A percentile compares a stretch with the other conserved stretches of the same genome.
Evolutionary conservation across 2,888 invertebrate genomes (phyloP).

Genomic region (Dasypolia templi): DNA sequence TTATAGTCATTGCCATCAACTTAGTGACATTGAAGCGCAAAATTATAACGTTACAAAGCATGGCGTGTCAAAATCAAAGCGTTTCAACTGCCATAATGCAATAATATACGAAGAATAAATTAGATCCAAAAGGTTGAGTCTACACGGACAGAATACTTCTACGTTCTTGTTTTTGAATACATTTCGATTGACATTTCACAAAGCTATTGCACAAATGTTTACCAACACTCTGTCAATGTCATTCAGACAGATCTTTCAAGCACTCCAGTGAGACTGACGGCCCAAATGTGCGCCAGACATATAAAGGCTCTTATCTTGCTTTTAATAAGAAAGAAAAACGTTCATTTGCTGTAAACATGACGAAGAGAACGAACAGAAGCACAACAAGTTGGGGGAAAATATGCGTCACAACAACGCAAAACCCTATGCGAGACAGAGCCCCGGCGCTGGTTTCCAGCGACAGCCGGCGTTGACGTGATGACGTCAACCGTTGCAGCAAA

Average conservation of each 20-base stretch:
- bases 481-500: no score
- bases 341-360: no score
- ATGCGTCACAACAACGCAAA: no score
- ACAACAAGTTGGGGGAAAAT: no score
- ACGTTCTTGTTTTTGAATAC: not conserved
- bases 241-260: not conserved
- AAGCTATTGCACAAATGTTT: not conserved
- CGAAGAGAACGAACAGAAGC: no score
- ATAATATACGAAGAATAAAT: not conserved
- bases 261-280: not conserved
- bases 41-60: conserved; percentile 33
- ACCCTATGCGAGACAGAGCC: no score
- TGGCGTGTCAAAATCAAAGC: conserved; percentile 50
- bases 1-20: conserved; percentile 38
- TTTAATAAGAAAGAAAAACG: no score
- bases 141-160: not conserved
- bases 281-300: not conserved
- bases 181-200: not conserved
- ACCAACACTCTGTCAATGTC: not conserved
- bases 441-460: no score
- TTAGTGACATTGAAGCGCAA: conserved; percentile 51
- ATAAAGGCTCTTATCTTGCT: not conserved
- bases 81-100: conserved; percentile 10
- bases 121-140: conserved; percentile 33
- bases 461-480: no score